phyloP scores from a whole-genome alignment of 2,888 invertebrate species.

The Itoplectis maculator region DNA sequence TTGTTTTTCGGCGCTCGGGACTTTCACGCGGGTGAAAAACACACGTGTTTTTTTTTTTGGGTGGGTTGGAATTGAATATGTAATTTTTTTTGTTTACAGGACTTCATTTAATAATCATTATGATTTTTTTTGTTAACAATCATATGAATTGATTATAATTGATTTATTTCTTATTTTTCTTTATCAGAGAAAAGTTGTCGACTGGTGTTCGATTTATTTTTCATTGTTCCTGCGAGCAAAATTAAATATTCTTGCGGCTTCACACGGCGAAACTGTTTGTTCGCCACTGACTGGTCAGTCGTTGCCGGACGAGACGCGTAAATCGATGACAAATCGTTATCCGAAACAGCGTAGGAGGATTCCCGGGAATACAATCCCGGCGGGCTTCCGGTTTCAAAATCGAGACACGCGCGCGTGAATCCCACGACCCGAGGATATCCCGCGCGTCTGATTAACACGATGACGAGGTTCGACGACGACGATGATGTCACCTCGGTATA shows the following conservation, averaged over 20 bases:
- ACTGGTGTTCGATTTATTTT: no score
- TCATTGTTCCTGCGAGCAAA: no score
- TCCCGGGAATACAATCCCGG: constrained; percentile 19
- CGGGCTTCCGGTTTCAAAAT: constrained; percentile 46
- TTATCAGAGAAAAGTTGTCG: no score
- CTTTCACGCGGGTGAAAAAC: neutral
- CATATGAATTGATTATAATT: no score
- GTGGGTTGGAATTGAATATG: neutral
- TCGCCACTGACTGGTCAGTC: neutral
- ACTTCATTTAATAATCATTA: no score
- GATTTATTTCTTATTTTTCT: no score
- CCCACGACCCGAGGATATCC: constrained; percentile 7
- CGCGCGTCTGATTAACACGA: constrained; percentile 11
- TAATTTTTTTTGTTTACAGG: no score
- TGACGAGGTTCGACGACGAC: constrained; percentile 14
- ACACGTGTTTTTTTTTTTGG: neutral
- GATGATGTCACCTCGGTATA: constrained; percentile 20
- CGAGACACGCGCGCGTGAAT: neutral
- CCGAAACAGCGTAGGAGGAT: neutral
- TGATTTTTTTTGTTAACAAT: no score
- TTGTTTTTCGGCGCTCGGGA: neutral
- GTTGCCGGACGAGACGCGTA: neutral
- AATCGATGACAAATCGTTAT: constrained; percentile 24
- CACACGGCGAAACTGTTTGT: no score
- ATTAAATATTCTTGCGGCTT: no score